A percentile compares a stretch with the other conserved stretches of the same genome.
Conservation (phyloP, 1,140 invertebrate species). For the Drosophila athabasca region DNA sequence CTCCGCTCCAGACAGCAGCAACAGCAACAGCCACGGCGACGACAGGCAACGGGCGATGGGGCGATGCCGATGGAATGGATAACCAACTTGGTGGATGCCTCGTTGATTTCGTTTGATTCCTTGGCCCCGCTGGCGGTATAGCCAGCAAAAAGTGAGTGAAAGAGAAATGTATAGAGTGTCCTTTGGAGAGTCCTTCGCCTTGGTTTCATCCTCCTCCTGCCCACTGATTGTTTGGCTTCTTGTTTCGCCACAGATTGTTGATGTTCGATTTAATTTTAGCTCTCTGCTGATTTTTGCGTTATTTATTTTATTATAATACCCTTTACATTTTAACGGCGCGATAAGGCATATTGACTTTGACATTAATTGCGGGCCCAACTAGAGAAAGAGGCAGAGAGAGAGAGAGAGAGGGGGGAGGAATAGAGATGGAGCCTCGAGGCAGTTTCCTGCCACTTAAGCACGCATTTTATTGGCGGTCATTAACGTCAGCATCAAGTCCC, state of each 20-base stretch:
- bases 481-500: slow-evolving; percentile 66
- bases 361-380: slow-evolving; percentile 63
- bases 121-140: slow-evolving; percentile 15
- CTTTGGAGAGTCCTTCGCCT: slow-evolving; percentile 16
- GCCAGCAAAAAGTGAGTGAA: not conserved
- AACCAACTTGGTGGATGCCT: slow-evolving; percentile 73
- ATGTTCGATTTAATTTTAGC: slow-evolving; percentile 81
- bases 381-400: not conserved
- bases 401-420: not conserved
- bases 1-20: slow-evolving; percentile 14
- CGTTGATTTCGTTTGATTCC: slow-evolving; percentile 75
- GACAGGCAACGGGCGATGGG: slow-evolving; percentile 10
- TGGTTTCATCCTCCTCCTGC: slow-evolving; percentile 6
- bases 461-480: slow-evolving; percentile 80
- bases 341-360: slow-evolving; percentile 81
- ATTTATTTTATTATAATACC: slow-evolving; percentile 82
- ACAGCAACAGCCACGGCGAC: not conserved
- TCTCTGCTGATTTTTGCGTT: slow-evolving; percentile 77
- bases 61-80: slow-evolving; percentile 56
- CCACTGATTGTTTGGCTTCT: slow-evolving; percentile 39
- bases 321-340: slow-evolving; percentile 79
- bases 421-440: slow-evolving; percentile 21
- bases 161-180: slow-evolving; percentile 5
- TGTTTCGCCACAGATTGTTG: slow-evolving; percentile 72
- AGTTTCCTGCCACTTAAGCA: slow-evolving; percentile 72